Evolutionary conservation across 2,888 invertebrate genomes (phyloP).

Genomic region (Nycteola revayana): DNA sequence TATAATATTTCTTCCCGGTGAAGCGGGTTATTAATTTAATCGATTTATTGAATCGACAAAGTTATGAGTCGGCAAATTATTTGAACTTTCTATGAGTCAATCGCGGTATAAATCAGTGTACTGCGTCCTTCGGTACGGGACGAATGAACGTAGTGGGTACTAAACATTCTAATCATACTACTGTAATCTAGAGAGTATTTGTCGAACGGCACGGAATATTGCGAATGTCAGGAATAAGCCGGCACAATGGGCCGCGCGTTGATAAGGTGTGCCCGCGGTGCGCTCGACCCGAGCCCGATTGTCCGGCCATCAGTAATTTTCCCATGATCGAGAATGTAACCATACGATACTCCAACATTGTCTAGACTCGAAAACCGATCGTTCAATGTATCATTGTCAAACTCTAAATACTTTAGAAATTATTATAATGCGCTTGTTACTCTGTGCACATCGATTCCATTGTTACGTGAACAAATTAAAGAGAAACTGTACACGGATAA

Average conservation of each 20-base stretch:
- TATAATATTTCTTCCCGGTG: slow-evolving; percentile 61
- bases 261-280: slow-evolving; percentile 50
- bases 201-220: slow-evolving; percentile 63
- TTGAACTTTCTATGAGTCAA: slow-evolving; percentile 25
- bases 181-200: slow-evolving; percentile 61
- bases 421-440: slow-evolving; percentile 11
- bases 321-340: slow-evolving; percentile 62
- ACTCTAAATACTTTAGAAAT: slow-evolving; percentile 12
- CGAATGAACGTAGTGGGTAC: slow-evolving; percentile 37
- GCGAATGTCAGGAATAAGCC: slow-evolving; percentile 54
- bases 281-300: slow-evolving; percentile 42
- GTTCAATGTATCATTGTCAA: slow-evolving; percentile 40
- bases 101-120: slow-evolving; percentile 21
- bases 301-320: slow-evolving; percentile 59
- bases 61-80: slow-evolving; percentile 32
- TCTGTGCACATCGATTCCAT: no score
- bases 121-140: slow-evolving; percentile 11
- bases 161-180: slow-evolving; percentile 59
- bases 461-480: slow-evolving; percentile 22
- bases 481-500: slow-evolving; percentile 20
- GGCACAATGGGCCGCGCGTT: slow-evolving; percentile 52
- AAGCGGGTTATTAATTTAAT: slow-evolving; percentile 51
- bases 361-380: slow-evolving; percentile 37
- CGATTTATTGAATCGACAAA: slow-evolving; percentile 28
- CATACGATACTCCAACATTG: slow-evolving; percentile 53